Base-by-base conservation (phyloP, 1,140 invertebrate species). In the Brachionus sp. region DNA sequence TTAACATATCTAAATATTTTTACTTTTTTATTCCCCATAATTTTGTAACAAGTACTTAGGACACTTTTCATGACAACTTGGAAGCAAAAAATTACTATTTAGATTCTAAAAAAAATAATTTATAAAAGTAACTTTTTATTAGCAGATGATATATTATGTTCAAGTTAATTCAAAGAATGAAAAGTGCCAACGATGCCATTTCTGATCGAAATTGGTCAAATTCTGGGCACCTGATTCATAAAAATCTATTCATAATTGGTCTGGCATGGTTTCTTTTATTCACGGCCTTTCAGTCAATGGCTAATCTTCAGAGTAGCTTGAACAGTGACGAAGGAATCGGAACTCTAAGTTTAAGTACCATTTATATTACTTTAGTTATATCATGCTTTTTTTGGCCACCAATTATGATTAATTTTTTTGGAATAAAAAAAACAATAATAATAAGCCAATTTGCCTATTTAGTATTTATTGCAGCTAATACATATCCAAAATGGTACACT, bases 361-460 rank as follows among this genome's bases (percentile, higher is more conserved):
- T 96, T 66, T 98, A 97, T 87, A 94, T 92, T 9, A 93, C 94
- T 6, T 90, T 96, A 39, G 93, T 97, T n/a, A 90, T 96, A 0
- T 96, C 95, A 16, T 97, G 94, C 88, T 93, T 96, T 88, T 96
- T 98, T 89, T 91, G 97, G 19, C 95, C 95, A 9, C 95, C 94
- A 10, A 84, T 86, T 64, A 82, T 87, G 12, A 96, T 96, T 86
- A 93, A 94, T 86, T 91, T 93, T 86, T 91, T 98, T 82, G 96
- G 95, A 9, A 95, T 95, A 75, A 98, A 98, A 89, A 95, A 95
- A 94, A 97, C 96, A 0, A 90, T 98, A 12, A 94, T 95, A 77
- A 86, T 94, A 13, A 95, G 94, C 10, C 95, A 97, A 93, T 87
- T 95, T 57, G 95, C 95, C 86, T 98, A 98, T 90, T 93, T 93